Conservation (phyloP, 2,797 vertebrate species). For the Eidolon dupreanum region DNA sequence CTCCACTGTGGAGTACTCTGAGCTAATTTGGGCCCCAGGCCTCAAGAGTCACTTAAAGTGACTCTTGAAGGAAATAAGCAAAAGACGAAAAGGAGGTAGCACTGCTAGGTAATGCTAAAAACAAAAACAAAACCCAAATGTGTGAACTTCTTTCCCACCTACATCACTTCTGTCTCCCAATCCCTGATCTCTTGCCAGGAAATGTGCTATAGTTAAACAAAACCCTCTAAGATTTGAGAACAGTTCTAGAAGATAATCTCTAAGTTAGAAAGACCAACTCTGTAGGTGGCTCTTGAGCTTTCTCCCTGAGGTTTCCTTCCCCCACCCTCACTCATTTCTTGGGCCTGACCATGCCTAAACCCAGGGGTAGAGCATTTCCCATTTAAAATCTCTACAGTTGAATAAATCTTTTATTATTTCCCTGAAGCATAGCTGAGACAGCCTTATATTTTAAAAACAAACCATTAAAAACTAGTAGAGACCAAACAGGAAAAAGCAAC, state of each 20-base stretch:
- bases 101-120: neutral
- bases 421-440: neutral
- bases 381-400: neutral
- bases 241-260: neutral
- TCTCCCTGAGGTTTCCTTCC: neutral
- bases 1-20: neutral
- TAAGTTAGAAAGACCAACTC: neutral
- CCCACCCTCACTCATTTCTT: neutral
- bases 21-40: conserved; percentile 43
- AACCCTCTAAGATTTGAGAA: conserved; percentile 15
- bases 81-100: neutral
- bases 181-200: neutral
- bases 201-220: neutral
- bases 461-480: conserved; percentile 9
- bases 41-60: neutral
- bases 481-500: conserved; percentile 19
- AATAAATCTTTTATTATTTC: neutral
- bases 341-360: neutral
- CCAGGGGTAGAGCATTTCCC: neutral
- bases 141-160: conserved; percentile 12
- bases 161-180: neutral
- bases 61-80: neutral
- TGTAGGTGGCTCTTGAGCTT: neutral
- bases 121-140: neutral
- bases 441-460: conserved; percentile 32